A percentile compares a stretch with the other conserved stretches of the same genome.
Evolutionary conservation across 1,140 invertebrate genomes (phyloP).

Genomic region (Rhyzopertha dominica): DNA sequence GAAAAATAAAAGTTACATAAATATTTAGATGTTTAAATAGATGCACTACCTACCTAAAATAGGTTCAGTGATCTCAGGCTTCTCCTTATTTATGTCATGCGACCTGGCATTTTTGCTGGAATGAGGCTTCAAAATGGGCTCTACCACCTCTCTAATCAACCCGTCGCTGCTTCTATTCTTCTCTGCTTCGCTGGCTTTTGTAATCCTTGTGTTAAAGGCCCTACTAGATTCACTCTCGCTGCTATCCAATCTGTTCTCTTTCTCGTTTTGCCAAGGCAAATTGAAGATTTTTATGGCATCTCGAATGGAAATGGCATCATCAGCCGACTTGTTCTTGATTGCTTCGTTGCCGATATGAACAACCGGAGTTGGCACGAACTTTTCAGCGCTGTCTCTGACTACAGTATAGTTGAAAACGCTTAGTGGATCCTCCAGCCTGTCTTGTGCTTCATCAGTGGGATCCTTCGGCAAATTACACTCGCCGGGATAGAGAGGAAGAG

Average conservation of each 20-base stretch:
- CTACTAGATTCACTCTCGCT: constrained; percentile 52
- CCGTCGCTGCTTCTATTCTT: constrained; percentile 19
- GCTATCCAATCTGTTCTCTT: constrained; percentile 50
- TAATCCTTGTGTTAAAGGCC: constrained; percentile 56
- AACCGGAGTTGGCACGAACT: constrained; percentile 42
- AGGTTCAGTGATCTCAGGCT: constrained; percentile 66
- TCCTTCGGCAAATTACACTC: constrained; percentile 60
- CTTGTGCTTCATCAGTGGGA: constrained; percentile 20
- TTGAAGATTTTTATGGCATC: constrained; percentile 47
- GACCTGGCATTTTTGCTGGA: constrained; percentile 50
- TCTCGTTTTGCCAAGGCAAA: constrained; percentile 48
- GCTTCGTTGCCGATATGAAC: constrained; percentile 39
- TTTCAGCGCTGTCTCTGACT: not conserved
- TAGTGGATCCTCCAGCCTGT: constrained; percentile 22
- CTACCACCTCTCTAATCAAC: constrained; percentile 44
- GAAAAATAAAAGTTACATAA: too few species aligned
- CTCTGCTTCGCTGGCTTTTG: constrained; percentile 46
- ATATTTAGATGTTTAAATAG: too few species aligned
- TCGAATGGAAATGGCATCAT: constrained; percentile 35
- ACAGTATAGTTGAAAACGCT: constrained; percentile 1
- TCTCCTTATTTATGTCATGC: constrained; percentile 44
- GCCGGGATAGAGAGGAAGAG: constrained; percentile 67
- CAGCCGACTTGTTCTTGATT: constrained; percentile 20
- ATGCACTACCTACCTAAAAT: too few species aligned
- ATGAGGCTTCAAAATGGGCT: constrained; percentile 47